Percentiles rank a stretch among this genome's conserved stretches.
These are phyloP conservation scores for Drepana arcuata DNA, from an alignment of 1,140 invertebrate species.

Conservation along the genomic window DNA sequence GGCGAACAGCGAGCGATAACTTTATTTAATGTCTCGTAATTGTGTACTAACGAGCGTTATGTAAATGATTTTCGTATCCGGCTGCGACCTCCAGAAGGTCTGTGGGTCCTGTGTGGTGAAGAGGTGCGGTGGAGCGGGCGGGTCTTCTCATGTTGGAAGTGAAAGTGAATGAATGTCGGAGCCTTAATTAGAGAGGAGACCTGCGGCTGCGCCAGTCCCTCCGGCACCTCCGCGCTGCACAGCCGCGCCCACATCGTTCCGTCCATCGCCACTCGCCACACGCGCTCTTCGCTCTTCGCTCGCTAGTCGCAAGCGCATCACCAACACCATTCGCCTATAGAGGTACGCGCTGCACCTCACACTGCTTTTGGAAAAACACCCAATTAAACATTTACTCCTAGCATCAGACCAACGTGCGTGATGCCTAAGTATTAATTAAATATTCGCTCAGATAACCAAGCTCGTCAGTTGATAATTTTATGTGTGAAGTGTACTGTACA, in stretches of 20 bases:
- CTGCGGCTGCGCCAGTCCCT: conserved; percentile 56
- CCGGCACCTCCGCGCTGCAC: conserved; percentile 44
- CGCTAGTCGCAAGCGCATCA: conserved; percentile 16
- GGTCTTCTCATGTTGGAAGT: conserved; percentile 64
- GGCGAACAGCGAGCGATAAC: too few relatives aligned
- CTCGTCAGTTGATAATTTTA: too few relatives aligned
- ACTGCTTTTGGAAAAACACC: too few relatives aligned
- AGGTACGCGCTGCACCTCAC: conserved; percentile 27
- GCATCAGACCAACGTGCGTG: too few relatives aligned
- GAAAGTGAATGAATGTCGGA: conserved; percentile 69
- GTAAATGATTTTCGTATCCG: conserved; percentile 51
- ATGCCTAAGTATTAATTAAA: too few relatives aligned
- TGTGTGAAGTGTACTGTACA: too few relatives aligned
- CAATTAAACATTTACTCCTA: too few relatives aligned
- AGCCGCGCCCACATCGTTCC: conserved; percentile 28
- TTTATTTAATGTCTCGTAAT: conserved; percentile 8
- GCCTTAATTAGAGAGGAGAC: conserved; percentile 69
- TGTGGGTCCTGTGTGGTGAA: conserved; percentile 28
- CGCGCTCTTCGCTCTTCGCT: conserved; percentile 7
- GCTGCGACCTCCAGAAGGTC: conserved; percentile 66
- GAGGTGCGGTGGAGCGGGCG: conserved; percentile 37
- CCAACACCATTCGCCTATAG: conserved; percentile 13
- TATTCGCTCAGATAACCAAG: too few relatives aligned
- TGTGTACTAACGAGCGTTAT: conserved; percentile 27
- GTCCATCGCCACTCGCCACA: conserved; percentile 20